phyloP scores from a whole-genome alignment of 2,888 invertebrate genomes.

The Seira musarum region DNA sequence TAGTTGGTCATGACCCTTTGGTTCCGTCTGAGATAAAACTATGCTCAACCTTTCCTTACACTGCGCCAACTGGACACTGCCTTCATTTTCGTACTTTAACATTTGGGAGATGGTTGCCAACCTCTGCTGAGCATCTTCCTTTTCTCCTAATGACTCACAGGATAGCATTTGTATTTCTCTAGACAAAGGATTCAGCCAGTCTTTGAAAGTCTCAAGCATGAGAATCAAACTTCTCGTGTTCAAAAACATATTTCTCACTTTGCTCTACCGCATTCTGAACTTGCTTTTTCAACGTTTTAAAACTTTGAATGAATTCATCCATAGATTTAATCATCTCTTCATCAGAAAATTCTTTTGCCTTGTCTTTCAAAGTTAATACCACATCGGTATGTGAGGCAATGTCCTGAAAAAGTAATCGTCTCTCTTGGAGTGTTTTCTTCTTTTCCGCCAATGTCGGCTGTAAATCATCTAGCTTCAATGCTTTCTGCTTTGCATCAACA shows the following conservation, averaged over 20 bases:
- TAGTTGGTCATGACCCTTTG: conserved; percentile 82
- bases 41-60: conserved; percentile 82
- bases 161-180: conserved; percentile 85
- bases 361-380: conserved; percentile 86
- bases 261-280: conserved; percentile 79
- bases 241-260: conserved; percentile 82
- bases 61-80: conserved; percentile 80
- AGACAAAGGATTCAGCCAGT: conserved; percentile 85
- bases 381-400: conserved; percentile 89
- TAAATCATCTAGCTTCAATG: conserved; percentile 80
- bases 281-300: conserved; percentile 80
- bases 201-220: conserved; percentile 88
- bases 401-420: conserved; percentile 87
- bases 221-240: conserved; percentile 81
- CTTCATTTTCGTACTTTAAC: conserved; percentile 52
- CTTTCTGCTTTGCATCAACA: conserved; percentile 82
- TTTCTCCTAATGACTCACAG: conserved; percentile 85
- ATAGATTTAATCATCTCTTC: conserved; percentile 85
- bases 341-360: conserved; percentile 85
- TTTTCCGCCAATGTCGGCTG: conserved; percentile 90
- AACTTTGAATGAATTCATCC: conserved; percentile 81
- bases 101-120: conserved; percentile 71
- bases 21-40: conserved; percentile 84
- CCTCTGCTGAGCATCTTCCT: conserved; percentile 84
- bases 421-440: conserved; percentile 87